These are phyloP conservation scores for Brachionus plicatilis DNA, from an alignment of 1,140 invertebrate species.

Conservation along the genomic window DNA sequence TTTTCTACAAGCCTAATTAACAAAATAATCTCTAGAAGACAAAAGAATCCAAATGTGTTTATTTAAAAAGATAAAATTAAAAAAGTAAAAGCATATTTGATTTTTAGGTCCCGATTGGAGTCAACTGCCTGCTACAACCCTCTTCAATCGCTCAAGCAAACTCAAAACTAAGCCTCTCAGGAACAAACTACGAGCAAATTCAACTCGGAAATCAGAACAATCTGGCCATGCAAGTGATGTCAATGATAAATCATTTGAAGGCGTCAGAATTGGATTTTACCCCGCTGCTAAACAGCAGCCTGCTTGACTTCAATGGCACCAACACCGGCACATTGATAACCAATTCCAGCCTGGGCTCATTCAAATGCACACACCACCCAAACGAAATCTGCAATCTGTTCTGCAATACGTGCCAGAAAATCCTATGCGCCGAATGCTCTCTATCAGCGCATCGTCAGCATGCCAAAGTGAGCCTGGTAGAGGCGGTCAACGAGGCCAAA, in stretches of 20 bases:
- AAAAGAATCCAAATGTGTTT: no score
- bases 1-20: no score
- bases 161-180: not conserved
- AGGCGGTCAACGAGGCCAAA: conserved; percentile 19
- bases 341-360: not conserved
- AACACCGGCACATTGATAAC: not conserved
- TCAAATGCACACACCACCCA: conserved; percentile 11
- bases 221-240: not conserved
- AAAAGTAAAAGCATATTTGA: not conserved
- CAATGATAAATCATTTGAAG: conserved; percentile 38
- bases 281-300: not conserved
- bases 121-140: not conserved
- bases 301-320: not conserved
- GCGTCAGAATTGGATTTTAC: conserved; percentile 6
- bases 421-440: not conserved
- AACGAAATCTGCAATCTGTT: conserved; percentile 5
- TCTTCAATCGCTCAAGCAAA: not conserved
- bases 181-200: not conserved
- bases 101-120: not conserved
- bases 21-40: no score
- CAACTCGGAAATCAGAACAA: not conserved
- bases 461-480: conserved; percentile 6
- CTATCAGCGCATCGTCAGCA: not conserved
- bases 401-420: conserved; percentile 23
- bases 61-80: no score